Evolutionary conservation across 2,797 vertebrate genomes (phyloP), one percentile per base, ranked within the genome.

Genomic region (Graptemys geographica): DNA sequence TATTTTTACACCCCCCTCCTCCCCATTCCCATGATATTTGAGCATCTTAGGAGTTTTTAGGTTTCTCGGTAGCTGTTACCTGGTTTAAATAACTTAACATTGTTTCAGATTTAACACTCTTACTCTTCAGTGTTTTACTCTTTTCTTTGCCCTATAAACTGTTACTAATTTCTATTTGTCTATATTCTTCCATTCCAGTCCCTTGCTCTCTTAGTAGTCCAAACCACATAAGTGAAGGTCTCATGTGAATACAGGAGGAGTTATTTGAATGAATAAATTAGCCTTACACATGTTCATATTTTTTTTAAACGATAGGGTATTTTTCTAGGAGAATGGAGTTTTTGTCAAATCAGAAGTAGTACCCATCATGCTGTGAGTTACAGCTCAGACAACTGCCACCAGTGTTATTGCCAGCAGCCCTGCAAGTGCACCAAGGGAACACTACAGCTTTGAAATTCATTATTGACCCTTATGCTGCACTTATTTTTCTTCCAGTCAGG

Each of bases 241-340:
- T 49, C 27, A 10, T 31, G 91, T 27, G 79, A 93, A 10, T 94
- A 41, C 19, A 11, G 90, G 89, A 74, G 96, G 96, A 94, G 87
- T 62, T 49, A 80, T 65, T 94, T 87, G 95, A 95, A 96, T 96
- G 95, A 95, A 96, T 96, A 94, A 96, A 97, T 95, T 89, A 96
- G 88, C 95, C 96, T 94, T 95, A 96, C 94, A 94, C 90, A 92
- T 93, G 80, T 94, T 91, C 90, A 87, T 21, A 95, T 90, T 93
- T 91, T 86, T 44, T 44, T 44, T 44, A 78, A 86, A 86, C 0
- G 47, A 94, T 94, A 33, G 89, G 86, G 94, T 94, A 94, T 95
- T 95, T 59, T 83, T 91, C 95, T 93, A 88, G 0, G 1, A 93
- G 90, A 83, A 89, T 84, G 47, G 92, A 92, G 89, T 96, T 96